Base-by-base conservation (phyloP, 2,113 vertebrate genomes). In the Polyodon spathula region DNA sequence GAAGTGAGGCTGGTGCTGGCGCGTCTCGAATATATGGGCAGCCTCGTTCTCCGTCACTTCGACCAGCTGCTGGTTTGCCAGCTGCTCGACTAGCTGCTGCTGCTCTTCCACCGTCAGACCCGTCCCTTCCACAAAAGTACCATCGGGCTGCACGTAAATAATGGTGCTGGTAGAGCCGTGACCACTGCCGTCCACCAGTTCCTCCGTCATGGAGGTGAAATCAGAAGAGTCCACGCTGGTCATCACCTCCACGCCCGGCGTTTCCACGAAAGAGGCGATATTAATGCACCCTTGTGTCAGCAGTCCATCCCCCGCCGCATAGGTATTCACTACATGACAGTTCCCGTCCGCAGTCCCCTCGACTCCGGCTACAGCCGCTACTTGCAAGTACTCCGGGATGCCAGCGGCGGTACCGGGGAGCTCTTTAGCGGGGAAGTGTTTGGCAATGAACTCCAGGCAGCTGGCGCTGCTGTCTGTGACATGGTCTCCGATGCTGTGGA, bases 71-170 rank as follows among this genome's bases (percentile, higher is more conserved):
- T 89, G 88, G 67, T 80, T 78, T 16, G 76, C 71, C 54, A 89
- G 67, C 62, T 89, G 88, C 6, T 86, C 83, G 62, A 88, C 73
- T 27, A 89, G 71, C 59, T 78, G 81, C 65, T 83, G 82, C 68
- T 90, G 88, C 67, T 89, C 87, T 71, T 88, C 85, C 1, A 75
- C 70, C 4, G 82, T 80, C 16, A 89, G 72, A 1, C 83, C 81
- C 3, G 84, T 81, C 0, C 86, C 81, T 59, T 87, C 84, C 17
- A 89, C 72, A 64, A 90, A 77, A 53, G 77, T 88, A 8, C 89
- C 89, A 65, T 91, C 89, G 2, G 88, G 78, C 72, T 90, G 89
- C 44, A 91, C 79, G 60, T 87, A 91, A 51, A 87, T 84, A 54
- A 91, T 88, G 17, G 87, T 88, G 63, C 84, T 88, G 44, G 76